Base-by-base conservation (phyloP, 2,113 vertebrate species). In the Xyliphius kryptos region DNA sequence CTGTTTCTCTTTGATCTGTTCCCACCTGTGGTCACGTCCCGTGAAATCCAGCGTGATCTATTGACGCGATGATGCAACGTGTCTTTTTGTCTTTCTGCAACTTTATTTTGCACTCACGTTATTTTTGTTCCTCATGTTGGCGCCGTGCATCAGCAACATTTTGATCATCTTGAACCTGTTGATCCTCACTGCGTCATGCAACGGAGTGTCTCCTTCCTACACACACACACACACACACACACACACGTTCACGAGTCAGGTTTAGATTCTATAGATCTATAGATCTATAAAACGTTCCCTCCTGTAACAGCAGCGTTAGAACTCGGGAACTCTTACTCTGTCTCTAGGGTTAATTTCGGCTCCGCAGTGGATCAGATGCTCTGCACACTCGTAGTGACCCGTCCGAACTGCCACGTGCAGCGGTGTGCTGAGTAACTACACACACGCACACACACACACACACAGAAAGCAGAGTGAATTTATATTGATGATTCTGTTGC, bases 281-380 rank as follows among this genome's bases (percentile, higher is more conserved):
- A n/a, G n/a, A n/a, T n/a, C n/a, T n/a, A n/a, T n/a, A n/a, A n/a
- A n/a, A n/a, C n/a, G n/a, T n/a, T n/a, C n/a, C n/a, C n/a, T n/a
- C n/a, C n/a, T n/a, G n/a, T n/a, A n/a, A n/a, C n/a, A n/a, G n/a
- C n/a, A n/a, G n/a, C n/a, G n/a, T n/a, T n/a, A n/a, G n/a, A n/a
- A n/a, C n/a, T n/a, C n/a, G n/a, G n/a, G n/a, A n/a, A n/a, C 15
- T 56, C 65, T 88, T 62, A 97, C 96, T 68, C 90, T 69, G 81
- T 98, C 96, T 67, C 81, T 95, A 77, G 94, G 89, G 1, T 91
- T 95, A 67, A 97, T 78, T 3, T 99, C 92, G 0, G 92, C 91
- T 57, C 95, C 94, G 1, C 92, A 97, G 79, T 93, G 92, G 0
- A 99, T 92, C 59, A 99, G 94, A 40, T 93, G 91, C 72, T 98